Evolutionary conservation across 1,140 invertebrate species (phyloP).

Genomic region (Episyrphus balteatus): DNA sequence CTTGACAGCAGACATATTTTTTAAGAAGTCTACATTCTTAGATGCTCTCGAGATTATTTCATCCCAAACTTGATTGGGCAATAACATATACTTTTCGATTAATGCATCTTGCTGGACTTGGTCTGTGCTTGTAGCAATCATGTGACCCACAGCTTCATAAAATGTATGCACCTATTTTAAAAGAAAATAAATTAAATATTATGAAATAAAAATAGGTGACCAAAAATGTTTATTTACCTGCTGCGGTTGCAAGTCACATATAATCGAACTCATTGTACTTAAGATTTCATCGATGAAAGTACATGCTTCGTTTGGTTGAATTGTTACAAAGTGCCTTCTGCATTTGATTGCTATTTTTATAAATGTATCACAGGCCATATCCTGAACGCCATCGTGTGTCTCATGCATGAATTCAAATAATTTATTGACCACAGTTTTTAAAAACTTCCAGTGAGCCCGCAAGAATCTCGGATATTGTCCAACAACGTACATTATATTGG

Average conservation of each 20-base stretch:
- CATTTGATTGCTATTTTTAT: conserved; percentile 99
- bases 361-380: conserved; percentile 99
- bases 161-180: conserved; percentile 88
- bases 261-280: conserved; percentile 89
- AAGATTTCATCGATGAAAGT: conserved; percentile 99
- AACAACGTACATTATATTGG: conserved; percentile 99
- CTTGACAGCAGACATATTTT: conserved; percentile 93
- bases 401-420: conserved; percentile 99
- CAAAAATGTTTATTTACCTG: conserved; percentile 53
- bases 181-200: neutral
- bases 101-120: conserved; percentile 79
- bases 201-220: neutral
- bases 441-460: conserved; percentile 98
- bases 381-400: conserved; percentile 98
- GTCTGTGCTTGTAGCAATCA: conserved; percentile 94
- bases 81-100: conserved; percentile 94
- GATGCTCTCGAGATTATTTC: conserved; percentile 95
- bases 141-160: conserved; percentile 98
- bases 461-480: conserved; percentile 99
- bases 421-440: conserved; percentile 99
- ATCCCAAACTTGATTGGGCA: conserved; percentile 99
- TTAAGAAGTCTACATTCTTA: conserved; percentile 92
- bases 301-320: conserved; percentile 90
- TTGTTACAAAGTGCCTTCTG: conserved; percentile 91
- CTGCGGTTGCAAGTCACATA: conserved; percentile 95